Base-by-base conservation (phyloP, 2,888 invertebrate genomes). In the Lasiommata megera region DNA sequence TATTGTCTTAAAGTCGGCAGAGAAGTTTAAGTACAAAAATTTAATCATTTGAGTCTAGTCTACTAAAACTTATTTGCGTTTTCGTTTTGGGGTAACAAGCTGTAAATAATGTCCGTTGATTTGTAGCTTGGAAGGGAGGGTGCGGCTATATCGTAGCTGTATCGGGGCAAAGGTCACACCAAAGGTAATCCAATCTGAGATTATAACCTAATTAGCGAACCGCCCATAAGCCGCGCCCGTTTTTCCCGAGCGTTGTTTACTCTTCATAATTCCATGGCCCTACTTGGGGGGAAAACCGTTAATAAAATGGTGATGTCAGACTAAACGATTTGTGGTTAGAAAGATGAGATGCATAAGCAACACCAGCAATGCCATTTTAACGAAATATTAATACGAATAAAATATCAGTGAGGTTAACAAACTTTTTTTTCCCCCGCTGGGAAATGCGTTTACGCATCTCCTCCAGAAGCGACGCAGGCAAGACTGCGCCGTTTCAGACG, bases 181-280 rank as follows among this genome's bases (percentile, higher is more conserved):
- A 56, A 58, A 57, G 58, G 53, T 60, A 63, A 66, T 61, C 63
- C 64, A 67, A 67, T 68, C 63, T 60, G 62, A 62, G 63, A 63
- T 62, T 61, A 62, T 66, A 65, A 66, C 64, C 67, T 67, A 69
- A 67, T 67, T 67, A 66, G 61, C 47, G 60, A 53, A 55, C 48
- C 62, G 56, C 54, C 50, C 34, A n/a, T 59, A 54, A 59, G 59
- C 61, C 67, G 58, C 67, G 52, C 58, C 67, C 51, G 58, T 28
- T 61, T 61, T 62, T 60, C 54, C 43, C 46, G 54, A 58, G 14
- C 29, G 38, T n/a, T 54, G 60, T 59, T 57, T 47, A 31, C 47
- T 34, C 31, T 41, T 14, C 14, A 34, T 34, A 34, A 34, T 34
- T 34, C 11, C 9, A 34, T 11, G 34, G 34, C 34, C 9, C 34